Conservation (phyloP, 2,113 vertebrate species). For the Myrmecobius fasciatus region DNA sequence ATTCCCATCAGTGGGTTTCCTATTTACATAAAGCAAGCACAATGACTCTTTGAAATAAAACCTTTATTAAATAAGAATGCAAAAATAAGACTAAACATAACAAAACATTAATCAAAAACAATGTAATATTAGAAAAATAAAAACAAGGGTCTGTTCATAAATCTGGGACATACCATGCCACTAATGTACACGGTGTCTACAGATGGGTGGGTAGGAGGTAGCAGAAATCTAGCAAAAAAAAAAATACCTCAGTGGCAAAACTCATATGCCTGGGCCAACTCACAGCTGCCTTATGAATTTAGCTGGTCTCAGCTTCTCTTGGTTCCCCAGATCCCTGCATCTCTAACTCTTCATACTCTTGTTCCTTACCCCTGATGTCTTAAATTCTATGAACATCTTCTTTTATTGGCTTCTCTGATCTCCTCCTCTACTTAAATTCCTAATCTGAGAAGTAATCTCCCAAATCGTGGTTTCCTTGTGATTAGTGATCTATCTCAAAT, state of each 20-base stretch:
- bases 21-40: not conserved
- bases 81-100: not conserved
- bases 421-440: not conserved
- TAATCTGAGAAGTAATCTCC: not conserved
- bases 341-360: not conserved
- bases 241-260: not conserved
- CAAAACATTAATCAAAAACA: not conserved
- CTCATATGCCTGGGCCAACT: not conserved
- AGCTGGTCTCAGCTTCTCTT: not conserved
- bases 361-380: not conserved
- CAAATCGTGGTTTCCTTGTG: not conserved
- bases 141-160: not conserved
- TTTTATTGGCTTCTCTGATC: not conserved
- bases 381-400: not conserved
- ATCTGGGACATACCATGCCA: not conserved
- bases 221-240: not conserved
- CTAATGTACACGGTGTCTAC: not conserved
- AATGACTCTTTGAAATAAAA: not conserved
- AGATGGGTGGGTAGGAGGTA: too few species aligned
- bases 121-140: not conserved
- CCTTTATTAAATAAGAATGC: not conserved
- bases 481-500: not conserved
- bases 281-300: not conserved
- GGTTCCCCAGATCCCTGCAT: not conserved
- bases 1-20: not conserved